phyloP scores from a whole-genome alignment of 2,113 vertebrate species.

The Bambusicola thoracicus region DNA sequence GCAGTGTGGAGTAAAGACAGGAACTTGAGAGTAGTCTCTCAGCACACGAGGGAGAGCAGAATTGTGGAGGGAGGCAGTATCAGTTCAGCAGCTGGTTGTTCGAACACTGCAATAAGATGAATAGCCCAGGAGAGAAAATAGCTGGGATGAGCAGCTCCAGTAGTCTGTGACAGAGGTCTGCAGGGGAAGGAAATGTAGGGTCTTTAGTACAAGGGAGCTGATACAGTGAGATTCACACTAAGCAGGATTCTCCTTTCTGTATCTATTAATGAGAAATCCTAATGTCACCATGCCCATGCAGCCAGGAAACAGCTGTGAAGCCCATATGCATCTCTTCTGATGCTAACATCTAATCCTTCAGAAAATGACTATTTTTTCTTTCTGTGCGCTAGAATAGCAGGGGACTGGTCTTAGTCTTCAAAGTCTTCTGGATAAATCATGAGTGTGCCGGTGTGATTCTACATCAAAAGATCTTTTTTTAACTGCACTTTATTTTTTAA shows the following conservation, averaged over 20 bases:
- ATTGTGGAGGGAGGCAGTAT: not conserved
- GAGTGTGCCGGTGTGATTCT: not conserved
- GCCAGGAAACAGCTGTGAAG: not conserved
- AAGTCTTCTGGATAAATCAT: not conserved
- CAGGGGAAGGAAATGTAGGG: not conserved
- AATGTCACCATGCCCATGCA: not conserved
- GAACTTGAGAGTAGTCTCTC: not conserved
- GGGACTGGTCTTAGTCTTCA: not conserved
- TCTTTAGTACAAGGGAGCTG: not conserved
- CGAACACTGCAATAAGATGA: not conserved
- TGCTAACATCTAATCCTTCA: not conserved
- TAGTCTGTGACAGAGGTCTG: not conserved
- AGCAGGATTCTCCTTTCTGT: not conserved
- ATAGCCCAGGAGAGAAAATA: not conserved
- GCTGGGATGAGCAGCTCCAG: not conserved
- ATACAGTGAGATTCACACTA: not conserved
- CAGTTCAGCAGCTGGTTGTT: not conserved
- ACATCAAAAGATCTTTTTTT: not conserved
- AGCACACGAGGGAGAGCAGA: not conserved
- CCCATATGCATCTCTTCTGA: not conserved
- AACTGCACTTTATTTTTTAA: not conserved
- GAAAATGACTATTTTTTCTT: not conserved
- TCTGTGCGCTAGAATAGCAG: not conserved
- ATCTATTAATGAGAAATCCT: not conserved
- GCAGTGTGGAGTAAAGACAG: not conserved